These are phyloP conservation scores for Urocyon cinereoargenteus DNA, from an alignment of 2,797 vertebrate genomes.

Conservation along the genomic window DNA sequence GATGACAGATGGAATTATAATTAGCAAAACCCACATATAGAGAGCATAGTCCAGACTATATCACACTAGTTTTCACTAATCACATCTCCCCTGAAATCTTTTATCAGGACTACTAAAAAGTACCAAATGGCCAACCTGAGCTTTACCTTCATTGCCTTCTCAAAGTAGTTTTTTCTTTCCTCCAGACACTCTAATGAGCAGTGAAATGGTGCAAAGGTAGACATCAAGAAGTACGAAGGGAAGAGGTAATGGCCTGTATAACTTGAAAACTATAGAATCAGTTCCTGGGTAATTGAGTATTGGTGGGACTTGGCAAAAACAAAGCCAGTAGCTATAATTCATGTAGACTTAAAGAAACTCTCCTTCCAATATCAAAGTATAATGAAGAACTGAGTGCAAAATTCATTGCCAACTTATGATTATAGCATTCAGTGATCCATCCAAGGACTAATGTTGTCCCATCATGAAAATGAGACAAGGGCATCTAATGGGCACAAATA, in stretches of 20 bases:
- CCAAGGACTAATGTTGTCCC: constrained; percentile 70
- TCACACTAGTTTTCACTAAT: constrained; percentile 1
- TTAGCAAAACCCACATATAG: not conserved
- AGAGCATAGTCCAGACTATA: not conserved
- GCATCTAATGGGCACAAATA: constrained; percentile 38
- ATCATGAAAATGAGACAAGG: constrained; percentile 53
- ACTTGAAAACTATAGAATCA: constrained; percentile 70
- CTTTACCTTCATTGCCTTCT: constrained; percentile 69
- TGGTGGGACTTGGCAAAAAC: constrained; percentile 68
- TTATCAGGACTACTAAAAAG: constrained; percentile 58
- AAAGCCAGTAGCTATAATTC: constrained; percentile 46
- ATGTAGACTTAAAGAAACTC: constrained; percentile 65
- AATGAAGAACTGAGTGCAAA: constrained; percentile 71
- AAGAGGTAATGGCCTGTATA: constrained; percentile 69
- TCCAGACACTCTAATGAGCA: constrained; percentile 65
- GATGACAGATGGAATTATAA: not conserved
- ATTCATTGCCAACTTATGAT: constrained; percentile 70
- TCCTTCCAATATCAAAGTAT: constrained; percentile 66
- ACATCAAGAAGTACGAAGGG: constrained; percentile 55
- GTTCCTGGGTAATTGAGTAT: constrained; percentile 68
- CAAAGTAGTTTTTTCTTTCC: constrained; percentile 10
- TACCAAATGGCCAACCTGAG: constrained; percentile 24
- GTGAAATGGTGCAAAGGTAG: constrained; percentile 66
- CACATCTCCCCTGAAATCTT: constrained; percentile 37
- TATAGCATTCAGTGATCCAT: constrained; percentile 70